A percentile compares a stretch with the other conserved stretches of the same genome.
phyloP scores from a whole-genome alignment of 2,113 vertebrate genomes.

The Dicrurus megarhynchus region DNA sequence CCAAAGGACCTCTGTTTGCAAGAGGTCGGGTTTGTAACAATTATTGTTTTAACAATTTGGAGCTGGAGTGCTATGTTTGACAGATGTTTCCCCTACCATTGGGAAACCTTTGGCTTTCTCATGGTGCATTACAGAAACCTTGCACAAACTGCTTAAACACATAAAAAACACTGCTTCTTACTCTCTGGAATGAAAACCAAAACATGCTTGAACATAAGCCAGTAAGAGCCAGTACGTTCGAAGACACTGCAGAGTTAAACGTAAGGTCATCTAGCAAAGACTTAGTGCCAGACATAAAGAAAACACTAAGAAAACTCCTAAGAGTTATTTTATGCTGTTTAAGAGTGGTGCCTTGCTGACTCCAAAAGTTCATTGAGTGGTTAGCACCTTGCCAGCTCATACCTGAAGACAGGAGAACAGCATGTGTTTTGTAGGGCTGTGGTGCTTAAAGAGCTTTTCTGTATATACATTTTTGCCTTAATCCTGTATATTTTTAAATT shows the following conservation, averaged over 20 bases:
- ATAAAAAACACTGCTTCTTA: not conserved
- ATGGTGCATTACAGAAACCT: not conserved
- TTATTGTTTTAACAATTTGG: not conserved
- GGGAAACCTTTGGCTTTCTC: not conserved
- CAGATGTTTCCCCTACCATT: accelerated
- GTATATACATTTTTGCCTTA: not conserved
- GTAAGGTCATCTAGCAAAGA: not conserved
- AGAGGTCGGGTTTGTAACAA: not conserved
- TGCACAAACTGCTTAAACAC: not conserved
- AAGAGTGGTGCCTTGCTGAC: not conserved
- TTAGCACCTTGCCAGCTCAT: not conserved
- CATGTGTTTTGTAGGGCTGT: not conserved
- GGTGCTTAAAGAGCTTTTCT: not conserved
- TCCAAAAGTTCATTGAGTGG: not conserved
- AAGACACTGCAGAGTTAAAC: not conserved
- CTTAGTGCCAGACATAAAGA: not conserved
- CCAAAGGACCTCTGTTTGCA: not conserved
- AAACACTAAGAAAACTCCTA: not conserved
- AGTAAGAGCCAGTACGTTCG: not conserved
- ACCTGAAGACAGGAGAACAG: not conserved
- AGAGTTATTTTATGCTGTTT: not conserved
- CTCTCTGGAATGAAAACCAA: not conserved
- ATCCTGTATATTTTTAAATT: not conserved
- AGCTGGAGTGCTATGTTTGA: not conserved
- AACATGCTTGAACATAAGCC: not conserved